Conservation (phyloP, 2,113 vertebrate species). For the Chlorodrepanis virens region DNA sequence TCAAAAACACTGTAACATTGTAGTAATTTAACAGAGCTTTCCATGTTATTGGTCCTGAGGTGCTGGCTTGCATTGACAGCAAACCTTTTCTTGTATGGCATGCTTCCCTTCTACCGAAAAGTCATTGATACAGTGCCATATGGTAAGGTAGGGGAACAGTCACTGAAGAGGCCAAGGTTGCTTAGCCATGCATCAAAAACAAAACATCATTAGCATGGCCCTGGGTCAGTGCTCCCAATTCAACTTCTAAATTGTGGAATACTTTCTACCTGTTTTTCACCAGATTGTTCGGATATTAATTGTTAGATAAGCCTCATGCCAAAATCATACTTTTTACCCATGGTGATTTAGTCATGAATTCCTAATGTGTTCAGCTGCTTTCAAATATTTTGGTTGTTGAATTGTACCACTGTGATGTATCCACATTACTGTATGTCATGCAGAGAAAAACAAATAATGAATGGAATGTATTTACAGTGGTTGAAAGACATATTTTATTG, state of each 20-base stretch:
- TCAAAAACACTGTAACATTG: background rate
- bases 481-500: background rate
- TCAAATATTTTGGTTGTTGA: background rate
- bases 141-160: background rate
- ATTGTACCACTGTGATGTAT: background rate
- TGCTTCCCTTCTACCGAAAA: background rate
- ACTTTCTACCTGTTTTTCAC: background rate
- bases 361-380: background rate
- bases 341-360: background rate
- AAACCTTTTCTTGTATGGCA: background rate
- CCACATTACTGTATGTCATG: background rate
- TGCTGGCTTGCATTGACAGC: background rate
- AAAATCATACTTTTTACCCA: background rate
- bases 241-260: background rate
- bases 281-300: background rate
- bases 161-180: background rate
- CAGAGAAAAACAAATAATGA: background rate
- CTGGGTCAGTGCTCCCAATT: background rate
- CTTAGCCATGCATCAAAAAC: background rate
- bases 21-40: background rate
- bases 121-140: background rate
- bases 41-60: background rate
- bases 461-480: background rate
- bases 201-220: background rate
- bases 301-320: background rate